Percentiles rank a stretch among this genome's conserved stretches.
These are phyloP conservation scores for Asobara japonica DNA, from an alignment of 1,140 invertebrate species.

Conservation along the genomic window DNA sequence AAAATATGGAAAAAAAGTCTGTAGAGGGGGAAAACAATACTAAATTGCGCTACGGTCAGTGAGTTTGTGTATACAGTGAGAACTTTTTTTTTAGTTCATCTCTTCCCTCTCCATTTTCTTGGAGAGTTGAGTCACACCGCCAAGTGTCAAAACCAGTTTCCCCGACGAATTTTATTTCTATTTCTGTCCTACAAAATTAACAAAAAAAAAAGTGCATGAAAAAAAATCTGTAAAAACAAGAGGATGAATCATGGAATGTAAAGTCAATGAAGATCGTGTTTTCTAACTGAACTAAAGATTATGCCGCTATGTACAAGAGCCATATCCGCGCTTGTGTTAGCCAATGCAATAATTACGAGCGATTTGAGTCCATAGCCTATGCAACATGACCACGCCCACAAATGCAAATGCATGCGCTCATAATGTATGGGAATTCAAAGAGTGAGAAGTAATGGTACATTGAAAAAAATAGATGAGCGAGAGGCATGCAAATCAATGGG, in stretches of 20 bases:
- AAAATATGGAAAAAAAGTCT: slow-evolving; percentile 10
- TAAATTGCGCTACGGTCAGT: background rate
- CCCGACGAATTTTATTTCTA: background rate
- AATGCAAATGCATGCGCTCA: slow-evolving; percentile 53
- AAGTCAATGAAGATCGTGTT: too few species aligned
- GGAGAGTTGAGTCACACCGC: background rate
- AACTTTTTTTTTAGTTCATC: background rate
- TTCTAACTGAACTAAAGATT: too few species aligned
- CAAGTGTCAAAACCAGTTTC: slow-evolving; percentile 5
- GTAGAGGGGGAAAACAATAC: background rate
- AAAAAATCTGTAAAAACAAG: too few species aligned
- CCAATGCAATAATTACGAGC: slow-evolving; percentile 61
- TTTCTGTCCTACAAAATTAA: background rate
- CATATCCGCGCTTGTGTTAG: too few species aligned
- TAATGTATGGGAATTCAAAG: slow-evolving; percentile 44
- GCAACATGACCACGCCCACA: slow-evolving; percentile 42
- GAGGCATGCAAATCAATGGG: slow-evolving; percentile 48
- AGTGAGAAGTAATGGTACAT: slow-evolving; percentile 14
- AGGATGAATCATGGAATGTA: background rate
- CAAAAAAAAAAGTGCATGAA: background rate
- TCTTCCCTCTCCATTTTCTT: background rate
- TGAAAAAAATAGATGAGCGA: background rate
- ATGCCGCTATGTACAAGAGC: too few species aligned
- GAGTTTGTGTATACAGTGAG: background rate
- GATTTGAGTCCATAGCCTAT: slow-evolving; percentile 20